Evolutionary conservation across 2,888 invertebrate species (phyloP), one percentile per base, ranked within the genome.

Genomic region (Caradrina clavipalpis): DNA sequence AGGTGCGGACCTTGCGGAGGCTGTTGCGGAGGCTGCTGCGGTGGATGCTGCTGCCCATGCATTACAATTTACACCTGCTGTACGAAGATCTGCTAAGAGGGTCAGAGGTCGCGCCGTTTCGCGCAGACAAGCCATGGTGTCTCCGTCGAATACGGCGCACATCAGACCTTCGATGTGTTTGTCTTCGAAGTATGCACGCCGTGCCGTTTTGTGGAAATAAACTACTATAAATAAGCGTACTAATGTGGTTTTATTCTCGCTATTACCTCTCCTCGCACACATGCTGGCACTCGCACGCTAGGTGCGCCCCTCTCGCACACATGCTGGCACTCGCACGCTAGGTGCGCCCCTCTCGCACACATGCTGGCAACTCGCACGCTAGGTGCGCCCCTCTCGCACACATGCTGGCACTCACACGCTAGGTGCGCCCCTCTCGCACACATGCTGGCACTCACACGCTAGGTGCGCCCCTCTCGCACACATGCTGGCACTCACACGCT

Each of bases 1-100:
- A 93, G 93, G 92, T 93, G 93, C 84, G 92, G 93, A 83, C 81
- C 84, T 54, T 88, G 89, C 69, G 89, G 78, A 26, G 78, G 93
- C 79, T 92, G 93, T 81, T 83, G 86, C 60, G 85, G 89, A 66
- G 86, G 87, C 47, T 82, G 88, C 73, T 79, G 85, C 58, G 81
- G 85, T 13, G 83, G 87, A 72, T 83, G 86, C 64, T 88, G 92
- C 84, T 93, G 94, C 80, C 94, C 94, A 0, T 87, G 86, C 78
- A 94, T 95, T 71, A 95, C 94, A 1, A 94, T 95, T 77, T 93
- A 94, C 88, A 94, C 94, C 47, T 94, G 94, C 84, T 95, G 94
- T 86, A 95, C 94, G 63, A 95, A 95, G 94, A 95, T 94, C 78
- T 95, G 95, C 85, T 95, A 86, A 68, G 53, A 1, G 57, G 58